Conservation (phyloP, 2,113 vertebrate species). For the Henicopernis longicauda region DNA sequence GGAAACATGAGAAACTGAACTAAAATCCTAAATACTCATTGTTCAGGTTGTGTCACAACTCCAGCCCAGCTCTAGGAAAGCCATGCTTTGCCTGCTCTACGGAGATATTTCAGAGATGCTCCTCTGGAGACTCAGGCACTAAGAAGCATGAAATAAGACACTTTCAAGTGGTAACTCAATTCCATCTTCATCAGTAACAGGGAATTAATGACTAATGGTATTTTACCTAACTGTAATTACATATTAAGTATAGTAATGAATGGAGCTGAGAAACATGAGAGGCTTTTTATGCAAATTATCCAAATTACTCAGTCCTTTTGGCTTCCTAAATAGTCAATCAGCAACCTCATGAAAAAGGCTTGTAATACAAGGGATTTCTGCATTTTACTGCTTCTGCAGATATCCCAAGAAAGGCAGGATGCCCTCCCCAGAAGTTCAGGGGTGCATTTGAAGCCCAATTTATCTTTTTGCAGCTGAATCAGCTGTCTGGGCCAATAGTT, state of each 20-base stretch:
- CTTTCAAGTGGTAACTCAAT: neutral
- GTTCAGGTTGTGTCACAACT: neutral
- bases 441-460: neutral
- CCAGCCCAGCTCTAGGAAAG: neutral
- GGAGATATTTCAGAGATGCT: neutral
- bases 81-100: neutral
- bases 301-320: neutral
- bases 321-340: neutral
- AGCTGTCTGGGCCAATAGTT: neutral
- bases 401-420: neutral
- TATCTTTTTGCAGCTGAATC: neutral
- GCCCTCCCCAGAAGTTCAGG: neutral
- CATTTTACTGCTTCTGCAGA: neutral
- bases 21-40: neutral
- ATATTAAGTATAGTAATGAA: neutral
- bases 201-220: neutral
- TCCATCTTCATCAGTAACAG: neutral
- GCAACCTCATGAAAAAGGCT: neutral
- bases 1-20: neutral
- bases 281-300: neutral
- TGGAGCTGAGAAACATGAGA: neutral
- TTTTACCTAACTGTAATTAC: neutral
- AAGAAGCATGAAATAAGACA: slow-evolving; percentile 5
- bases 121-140: neutral
- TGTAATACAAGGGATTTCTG: neutral